Evolutionary conservation across 2,113 vertebrate genomes (phyloP).

Genomic region (Upupa epops): DNA sequence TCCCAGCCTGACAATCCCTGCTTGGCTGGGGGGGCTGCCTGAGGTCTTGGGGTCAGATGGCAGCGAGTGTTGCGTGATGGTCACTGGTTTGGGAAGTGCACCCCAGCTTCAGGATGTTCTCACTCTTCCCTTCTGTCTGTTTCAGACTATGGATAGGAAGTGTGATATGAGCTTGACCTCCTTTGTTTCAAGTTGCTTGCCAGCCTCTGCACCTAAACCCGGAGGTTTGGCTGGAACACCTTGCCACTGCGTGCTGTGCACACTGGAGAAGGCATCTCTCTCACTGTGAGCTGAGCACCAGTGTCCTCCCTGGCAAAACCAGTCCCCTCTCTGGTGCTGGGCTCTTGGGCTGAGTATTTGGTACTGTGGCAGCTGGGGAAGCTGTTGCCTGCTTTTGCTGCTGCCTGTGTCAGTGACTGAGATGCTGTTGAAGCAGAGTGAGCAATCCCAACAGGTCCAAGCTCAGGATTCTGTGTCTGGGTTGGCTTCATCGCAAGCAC

Average conservation of each 20-base stretch:
- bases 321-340: neutral
- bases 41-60: neutral
- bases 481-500: too few relatives aligned
- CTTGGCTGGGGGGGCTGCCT: neutral
- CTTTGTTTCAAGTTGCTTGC: neutral
- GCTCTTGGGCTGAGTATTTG: neutral
- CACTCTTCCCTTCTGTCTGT: neutral
- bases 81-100: neutral
- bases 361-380: neutral
- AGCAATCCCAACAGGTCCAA: neutral
- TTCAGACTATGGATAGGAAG: neutral
- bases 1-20: neutral
- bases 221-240: too few relatives aligned
- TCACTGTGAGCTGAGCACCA: rapidly evolving
- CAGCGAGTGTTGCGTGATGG: neutral
- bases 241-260: too few relatives aligned
- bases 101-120: neutral
- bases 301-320: neutral
- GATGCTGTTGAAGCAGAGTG: rapidly evolving
- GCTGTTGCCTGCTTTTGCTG: neutral
- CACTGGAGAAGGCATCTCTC: rapidly evolving
- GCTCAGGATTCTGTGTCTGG: too few relatives aligned
- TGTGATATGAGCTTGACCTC: neutral
- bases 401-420: neutral
- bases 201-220: neutral